Percentiles rank a stretch among this genome's conserved stretches.
Evolutionary conservation across 2,888 invertebrate genomes (phyloP).

Genomic region (Coelogynopora nodosa): DNA sequence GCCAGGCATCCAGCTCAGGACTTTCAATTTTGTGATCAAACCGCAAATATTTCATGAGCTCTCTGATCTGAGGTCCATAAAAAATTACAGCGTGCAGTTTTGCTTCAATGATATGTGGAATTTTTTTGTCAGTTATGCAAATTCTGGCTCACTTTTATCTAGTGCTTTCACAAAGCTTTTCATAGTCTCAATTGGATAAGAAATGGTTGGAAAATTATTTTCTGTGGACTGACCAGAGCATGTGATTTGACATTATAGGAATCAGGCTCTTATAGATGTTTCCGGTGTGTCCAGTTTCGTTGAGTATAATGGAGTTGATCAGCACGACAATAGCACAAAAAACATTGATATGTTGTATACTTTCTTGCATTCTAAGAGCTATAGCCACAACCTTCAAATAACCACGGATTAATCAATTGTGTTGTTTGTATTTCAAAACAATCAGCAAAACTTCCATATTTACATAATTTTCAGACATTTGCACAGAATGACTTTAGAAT

Average conservation of each 20-base stretch:
- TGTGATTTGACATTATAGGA: too few relatives aligned
- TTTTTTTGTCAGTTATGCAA: not conserved
- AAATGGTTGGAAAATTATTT: too few relatives aligned
- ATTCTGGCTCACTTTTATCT: constrained; percentile 15
- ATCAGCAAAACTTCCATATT: not conserved
- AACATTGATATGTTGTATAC: not conserved
- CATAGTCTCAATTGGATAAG: too few relatives aligned
- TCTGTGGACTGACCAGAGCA: too few relatives aligned
- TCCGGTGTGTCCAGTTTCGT: too few relatives aligned
- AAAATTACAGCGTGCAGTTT: not conserved
- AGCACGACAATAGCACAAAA: not conserved
- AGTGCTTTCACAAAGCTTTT: constrained; percentile 8
- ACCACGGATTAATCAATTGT: not conserved
- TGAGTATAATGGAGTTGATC: too few relatives aligned
- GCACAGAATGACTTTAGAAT: not conserved
- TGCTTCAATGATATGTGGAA: constrained; percentile 7
- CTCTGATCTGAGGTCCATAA: constrained; percentile 3
- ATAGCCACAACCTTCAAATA: not conserved
- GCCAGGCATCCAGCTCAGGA: not conserved
- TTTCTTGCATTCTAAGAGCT: not conserved
- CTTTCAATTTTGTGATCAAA: not conserved
- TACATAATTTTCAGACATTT: not conserved
- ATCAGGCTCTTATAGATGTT: too few relatives aligned
- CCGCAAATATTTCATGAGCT: not conserved
- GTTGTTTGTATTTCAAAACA: not conserved